phyloP scores from a whole-genome alignment of 2,797 vertebrate species.

The Sebastes diaconus region DNA sequence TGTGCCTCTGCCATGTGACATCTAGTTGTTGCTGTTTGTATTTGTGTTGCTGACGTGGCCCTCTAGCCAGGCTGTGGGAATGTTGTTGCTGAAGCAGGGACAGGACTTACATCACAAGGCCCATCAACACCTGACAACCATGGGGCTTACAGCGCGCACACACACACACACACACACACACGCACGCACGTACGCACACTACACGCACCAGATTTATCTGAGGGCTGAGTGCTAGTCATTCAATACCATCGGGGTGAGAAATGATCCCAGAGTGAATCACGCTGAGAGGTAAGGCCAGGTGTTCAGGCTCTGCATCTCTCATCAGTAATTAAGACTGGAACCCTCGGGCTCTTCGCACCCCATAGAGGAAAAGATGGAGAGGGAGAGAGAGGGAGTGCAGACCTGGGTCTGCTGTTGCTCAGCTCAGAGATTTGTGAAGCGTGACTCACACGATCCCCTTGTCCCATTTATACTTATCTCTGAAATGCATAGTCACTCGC shows the following conservation, averaged over 20 bases:
- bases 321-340: conserved; percentile 74
- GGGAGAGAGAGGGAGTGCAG: conserved; percentile 2
- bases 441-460: conserved; percentile 41
- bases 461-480: conserved; percentile 47
- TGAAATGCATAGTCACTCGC: conserved; percentile 37
- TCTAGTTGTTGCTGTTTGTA: not conserved
- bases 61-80: conserved; percentile 3
- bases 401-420: conserved; percentile 13
- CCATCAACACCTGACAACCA: conserved; percentile 32
- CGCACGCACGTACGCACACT: not conserved
- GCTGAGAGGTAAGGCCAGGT: conserved; percentile 68
- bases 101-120: conserved; percentile 8
- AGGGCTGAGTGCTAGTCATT: conserved; percentile 24
- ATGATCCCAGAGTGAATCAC: conserved; percentile 53
- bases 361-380: conserved; percentile 30
- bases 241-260: conserved; percentile 45
- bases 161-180: not conserved
- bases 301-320: conserved; percentile 63
- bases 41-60: not conserved
- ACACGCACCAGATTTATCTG: conserved; percentile 6
- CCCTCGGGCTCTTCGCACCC: conserved; percentile 60
- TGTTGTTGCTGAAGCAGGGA: conserved; percentile 3
- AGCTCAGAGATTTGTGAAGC: conserved; percentile 32
- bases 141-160: not conserved
- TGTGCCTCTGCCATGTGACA: not conserved